Base-by-base conservation (phyloP, 2,797 vertebrate species). In the Thunnus albacares region DNA sequence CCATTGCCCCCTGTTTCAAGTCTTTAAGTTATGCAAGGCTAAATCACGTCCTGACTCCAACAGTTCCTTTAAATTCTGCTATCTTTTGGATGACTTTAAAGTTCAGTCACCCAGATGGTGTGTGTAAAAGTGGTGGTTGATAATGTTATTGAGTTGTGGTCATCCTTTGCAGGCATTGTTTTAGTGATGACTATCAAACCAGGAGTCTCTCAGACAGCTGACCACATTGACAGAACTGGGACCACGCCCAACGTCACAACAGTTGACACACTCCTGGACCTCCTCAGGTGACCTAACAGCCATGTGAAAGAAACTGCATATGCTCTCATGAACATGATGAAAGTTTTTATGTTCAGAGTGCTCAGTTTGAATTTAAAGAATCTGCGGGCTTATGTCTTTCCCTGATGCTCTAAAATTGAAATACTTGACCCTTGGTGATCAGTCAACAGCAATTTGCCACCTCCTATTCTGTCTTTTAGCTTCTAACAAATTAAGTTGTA, bases 131-230 rank as follows among this genome's bases (percentile, higher is more conserved):
- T 38, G 38, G 38, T 38, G 38, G 38, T 38, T 38, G 10, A 38
- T 11, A 3, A 11, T 38, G 38, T 38, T 38, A 38, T 24, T 68
- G 11, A 24, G 28, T 41, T 3, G 2, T 38, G 4, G 7, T 47
- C 20, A 9, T 71, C 12, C 0, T 51, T 78, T 75, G 30, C 87
- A 99, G 98, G 98, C 57, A 98, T 99, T 55, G 91, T 98, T 81
- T 81, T 99, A 90, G 98, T 99, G 91, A 96, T 98, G 89, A 94
- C 95, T 22, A 98, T 99, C 92, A 97, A 97, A 94, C 98, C 98
- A 0, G 98, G 98, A 41, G 95, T 97, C 17, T 96, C 97, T 82
- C 98, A 99, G 88, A 95, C 88, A 12, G 89, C 96, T n/a, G 94
- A 94, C 1, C 95, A 97, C 55, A 97, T 99, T 0, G 95, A 97